phyloP scores from a whole-genome alignment of 2,797 vertebrate genomes.

The Sparus aurata region DNA sequence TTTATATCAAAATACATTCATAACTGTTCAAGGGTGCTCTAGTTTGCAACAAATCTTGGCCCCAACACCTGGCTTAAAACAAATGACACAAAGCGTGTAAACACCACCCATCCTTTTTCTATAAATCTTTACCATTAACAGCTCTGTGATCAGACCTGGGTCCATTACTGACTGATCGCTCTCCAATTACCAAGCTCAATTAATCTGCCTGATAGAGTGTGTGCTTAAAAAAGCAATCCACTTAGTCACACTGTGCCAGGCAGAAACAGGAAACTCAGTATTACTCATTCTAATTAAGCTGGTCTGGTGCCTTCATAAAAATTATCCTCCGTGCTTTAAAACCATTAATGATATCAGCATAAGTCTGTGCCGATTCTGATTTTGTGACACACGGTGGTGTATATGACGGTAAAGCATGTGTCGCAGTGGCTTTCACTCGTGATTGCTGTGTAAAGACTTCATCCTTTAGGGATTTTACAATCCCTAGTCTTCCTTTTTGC shows the following conservation, averaged over 20 bases:
- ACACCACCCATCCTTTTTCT: not conserved
- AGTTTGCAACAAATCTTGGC: not conserved
- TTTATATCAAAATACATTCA: conserved; percentile 47
- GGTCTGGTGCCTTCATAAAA: not conserved
- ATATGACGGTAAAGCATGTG: conserved; percentile 19
- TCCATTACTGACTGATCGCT: conserved; percentile 7
- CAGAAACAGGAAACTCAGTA: conserved; percentile 34
- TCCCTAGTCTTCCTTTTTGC: conserved; percentile 78
- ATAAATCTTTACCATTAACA: conserved; percentile 25
- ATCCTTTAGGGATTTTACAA: not conserved
- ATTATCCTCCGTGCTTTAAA: conserved; percentile 19
- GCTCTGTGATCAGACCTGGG: conserved; percentile 23
- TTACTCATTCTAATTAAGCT: conserved; percentile 3
- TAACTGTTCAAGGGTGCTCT: not conserved
- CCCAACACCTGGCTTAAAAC: conserved; percentile 3
- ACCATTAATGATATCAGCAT: not conserved
- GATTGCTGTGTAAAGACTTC: conserved; percentile 16
- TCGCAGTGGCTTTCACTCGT: conserved; percentile 9
- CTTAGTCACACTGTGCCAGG: conserved; percentile 23
- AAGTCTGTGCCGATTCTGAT: not conserved
- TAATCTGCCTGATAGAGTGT: conserved; percentile 11
- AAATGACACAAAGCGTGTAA: conserved; percentile 20
- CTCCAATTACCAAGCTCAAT: conserved; percentile 3
- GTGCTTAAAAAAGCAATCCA: conserved; percentile 15
- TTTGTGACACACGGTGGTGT: conserved; percentile 12